These are phyloP conservation scores for Pomacea canaliculata DNA, from an alignment of 2,888 invertebrate species.

Conservation along the genomic window DNA sequence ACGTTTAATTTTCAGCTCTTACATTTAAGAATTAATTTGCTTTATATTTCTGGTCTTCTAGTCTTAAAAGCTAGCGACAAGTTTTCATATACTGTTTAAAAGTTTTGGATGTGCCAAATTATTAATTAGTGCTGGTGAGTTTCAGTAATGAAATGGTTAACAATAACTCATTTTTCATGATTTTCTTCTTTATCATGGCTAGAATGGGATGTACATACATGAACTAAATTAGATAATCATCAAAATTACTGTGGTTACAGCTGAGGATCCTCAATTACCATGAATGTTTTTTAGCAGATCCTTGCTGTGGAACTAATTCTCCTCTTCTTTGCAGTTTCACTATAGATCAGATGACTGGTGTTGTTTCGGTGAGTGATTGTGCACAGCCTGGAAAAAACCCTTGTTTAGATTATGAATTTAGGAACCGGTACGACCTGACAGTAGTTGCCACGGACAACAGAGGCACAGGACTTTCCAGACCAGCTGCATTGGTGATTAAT, in stretches of 20 bases:
- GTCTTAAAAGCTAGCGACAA: no score
- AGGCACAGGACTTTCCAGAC: slow-evolving; percentile 74
- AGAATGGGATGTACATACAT: no score
- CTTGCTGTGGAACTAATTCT: no score
- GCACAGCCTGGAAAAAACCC: slow-evolving; percentile 60
- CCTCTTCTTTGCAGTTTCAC: slow-evolving; percentile 75
- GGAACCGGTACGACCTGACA: slow-evolving; percentile 40
- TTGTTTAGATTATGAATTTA: slow-evolving; percentile 76
- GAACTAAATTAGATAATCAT: no score
- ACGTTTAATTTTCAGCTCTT: slow-evolving; percentile 70
- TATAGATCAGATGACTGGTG: slow-evolving; percentile 85
- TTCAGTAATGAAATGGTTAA: no score
- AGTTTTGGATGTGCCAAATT: no score
- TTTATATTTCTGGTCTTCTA: neutral
- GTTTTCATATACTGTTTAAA: no score
- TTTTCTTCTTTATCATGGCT: no score
- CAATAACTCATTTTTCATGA: no score
- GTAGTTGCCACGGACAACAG: slow-evolving; percentile 79
- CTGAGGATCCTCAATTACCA: neutral
- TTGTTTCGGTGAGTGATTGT: slow-evolving; percentile 80
- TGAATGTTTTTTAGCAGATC: no score
- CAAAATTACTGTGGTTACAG: no score
- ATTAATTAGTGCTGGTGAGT: no score
- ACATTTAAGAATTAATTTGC: neutral
- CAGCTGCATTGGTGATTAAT: slow-evolving; percentile 48